Base-by-base conservation (phyloP, 2,888 invertebrate genomes). In the Drosophila algonquin region DNA sequence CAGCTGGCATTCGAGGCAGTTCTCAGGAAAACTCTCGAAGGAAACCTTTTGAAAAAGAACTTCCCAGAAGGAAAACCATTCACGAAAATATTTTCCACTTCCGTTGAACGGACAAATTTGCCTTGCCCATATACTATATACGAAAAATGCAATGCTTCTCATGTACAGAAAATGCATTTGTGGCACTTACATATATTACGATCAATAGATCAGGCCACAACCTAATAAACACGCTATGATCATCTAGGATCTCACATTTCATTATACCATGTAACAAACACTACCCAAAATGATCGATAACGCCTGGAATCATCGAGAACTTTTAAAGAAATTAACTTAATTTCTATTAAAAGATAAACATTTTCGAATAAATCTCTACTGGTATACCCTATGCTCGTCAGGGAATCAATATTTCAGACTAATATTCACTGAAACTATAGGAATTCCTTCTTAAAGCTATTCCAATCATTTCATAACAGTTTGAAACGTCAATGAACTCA, bases 51-150 rank as follows among this genome's bases (percentile, higher is more conserved):
- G 12, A 14, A 35, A 35, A 12, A 12, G 4, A 35, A 12, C 35
- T 64, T 64, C 63, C 35, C 8, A n/a, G 63, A 16, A 10, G 44
- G 44, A 24, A 45, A 45, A 14, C 51, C 63, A 63, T 63, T 63
- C 63, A 63, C 45, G 24, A 63, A 45, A 63, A 16, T 46, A 61
- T 61, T n/a, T 62, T 61, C n/a, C 40, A 62, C 48, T 48, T 62
- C 61, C 62, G 62, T n/a, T 40, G 8, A 62, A 40, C 14, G n/a
- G 7, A 7, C 14, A 40, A 40, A 40, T 40, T 40, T 40, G 40
- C 7, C 40, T 40, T 40, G 18, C 18, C 18, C 18, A 18, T 18
- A 60, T 48, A 18, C 27, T 27, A 40, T 21, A 14, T 12, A 21
- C 4, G n/a, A 10, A 18, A 21, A 56, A 14, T 14, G 35, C 12